Conservation (phyloP, 2,888 invertebrate genomes). For the Euclidia mi region DNA sequence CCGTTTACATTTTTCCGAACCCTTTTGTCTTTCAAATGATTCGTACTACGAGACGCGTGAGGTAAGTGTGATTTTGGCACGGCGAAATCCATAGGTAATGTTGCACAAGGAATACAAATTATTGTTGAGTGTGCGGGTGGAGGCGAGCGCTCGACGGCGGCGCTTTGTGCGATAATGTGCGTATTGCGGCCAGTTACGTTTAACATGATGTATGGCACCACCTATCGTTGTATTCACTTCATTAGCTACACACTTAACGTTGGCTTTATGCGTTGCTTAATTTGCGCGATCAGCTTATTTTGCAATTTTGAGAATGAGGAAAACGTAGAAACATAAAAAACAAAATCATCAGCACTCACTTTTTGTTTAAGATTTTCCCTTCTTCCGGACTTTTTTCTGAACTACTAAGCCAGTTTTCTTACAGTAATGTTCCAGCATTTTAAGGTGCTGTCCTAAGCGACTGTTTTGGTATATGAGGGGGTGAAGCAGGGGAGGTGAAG, state of each 20-base stretch:
- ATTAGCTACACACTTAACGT: constrained; percentile 38
- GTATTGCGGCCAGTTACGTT: constrained; percentile 28
- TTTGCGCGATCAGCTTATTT: constrained; percentile 8
- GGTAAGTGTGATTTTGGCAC: no score
- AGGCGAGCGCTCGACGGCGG: not conserved
- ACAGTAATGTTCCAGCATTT: constrained; percentile 95
- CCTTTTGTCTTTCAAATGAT: constrained; percentile 6
- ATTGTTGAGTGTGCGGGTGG: constrained; percentile 2
- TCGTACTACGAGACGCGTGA: no score
- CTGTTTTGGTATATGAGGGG: no score
- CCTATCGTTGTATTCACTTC: constrained; percentile 49
- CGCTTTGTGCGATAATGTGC: constrained; percentile 4
- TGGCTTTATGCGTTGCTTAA: constrained; percentile 16
- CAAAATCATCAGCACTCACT: constrained; percentile 63
- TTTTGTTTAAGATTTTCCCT: constrained; percentile 85
- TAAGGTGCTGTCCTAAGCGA: constrained; percentile 97
- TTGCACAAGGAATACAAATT: not conserved
- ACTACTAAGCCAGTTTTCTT: constrained; percentile 92
- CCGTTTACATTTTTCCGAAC: constrained; percentile 14
- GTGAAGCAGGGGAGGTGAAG: no score
- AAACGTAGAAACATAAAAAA: no score
- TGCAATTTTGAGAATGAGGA: not conserved
- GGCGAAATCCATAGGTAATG: no score
- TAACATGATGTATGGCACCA: constrained; percentile 38
- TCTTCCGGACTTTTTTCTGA: constrained; percentile 91